Conservation (phyloP, 2,113 vertebrate species). For the Tenebrosternarchus preto region DNA sequence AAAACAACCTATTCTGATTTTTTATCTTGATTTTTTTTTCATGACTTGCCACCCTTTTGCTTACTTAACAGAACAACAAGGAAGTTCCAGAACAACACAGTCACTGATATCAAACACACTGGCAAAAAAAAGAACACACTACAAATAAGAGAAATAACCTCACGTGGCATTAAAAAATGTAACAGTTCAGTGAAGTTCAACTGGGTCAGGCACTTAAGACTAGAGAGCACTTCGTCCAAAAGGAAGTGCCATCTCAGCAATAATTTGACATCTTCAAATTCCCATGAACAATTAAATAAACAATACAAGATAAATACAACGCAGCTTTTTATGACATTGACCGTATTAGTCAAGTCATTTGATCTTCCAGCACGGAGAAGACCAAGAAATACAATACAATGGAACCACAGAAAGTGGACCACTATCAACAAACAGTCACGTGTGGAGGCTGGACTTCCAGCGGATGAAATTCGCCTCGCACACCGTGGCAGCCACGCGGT, state of each 20-base stretch:
- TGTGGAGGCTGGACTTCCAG: not conserved
- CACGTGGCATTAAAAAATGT: conserved; percentile 37
- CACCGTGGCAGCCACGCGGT: conserved; percentile 5
- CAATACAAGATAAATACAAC: conserved; percentile 17
- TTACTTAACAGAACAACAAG: conserved; percentile 10
- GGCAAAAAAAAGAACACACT: conserved; percentile 1
- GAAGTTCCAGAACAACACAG: conserved; percentile 22
- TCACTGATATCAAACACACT: conserved; percentile 40
- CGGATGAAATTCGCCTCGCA: not conserved
- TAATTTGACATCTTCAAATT: conserved; percentile 46
- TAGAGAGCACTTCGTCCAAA: conserved; percentile 58
- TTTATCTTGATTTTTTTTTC: not conserved
- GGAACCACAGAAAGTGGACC: not conserved
- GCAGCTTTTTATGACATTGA: conserved; percentile 20
- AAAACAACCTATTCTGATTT: too few relatives aligned
- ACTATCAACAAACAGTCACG: not conserved
- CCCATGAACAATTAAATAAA: conserved; percentile 33
- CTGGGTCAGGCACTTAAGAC: conserved; percentile 77
- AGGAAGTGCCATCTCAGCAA: conserved; percentile 42
- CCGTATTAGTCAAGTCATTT: not conserved
- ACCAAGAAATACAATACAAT: conserved; percentile 11
- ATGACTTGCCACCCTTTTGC: not conserved
- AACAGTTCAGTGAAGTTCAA: conserved; percentile 50
- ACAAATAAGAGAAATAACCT: conserved; percentile 29
- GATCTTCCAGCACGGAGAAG: conserved; percentile 2